Evolutionary conservation across 2,797 vertebrate genomes (phyloP).

Genomic region (Cuniculus paca): DNA sequence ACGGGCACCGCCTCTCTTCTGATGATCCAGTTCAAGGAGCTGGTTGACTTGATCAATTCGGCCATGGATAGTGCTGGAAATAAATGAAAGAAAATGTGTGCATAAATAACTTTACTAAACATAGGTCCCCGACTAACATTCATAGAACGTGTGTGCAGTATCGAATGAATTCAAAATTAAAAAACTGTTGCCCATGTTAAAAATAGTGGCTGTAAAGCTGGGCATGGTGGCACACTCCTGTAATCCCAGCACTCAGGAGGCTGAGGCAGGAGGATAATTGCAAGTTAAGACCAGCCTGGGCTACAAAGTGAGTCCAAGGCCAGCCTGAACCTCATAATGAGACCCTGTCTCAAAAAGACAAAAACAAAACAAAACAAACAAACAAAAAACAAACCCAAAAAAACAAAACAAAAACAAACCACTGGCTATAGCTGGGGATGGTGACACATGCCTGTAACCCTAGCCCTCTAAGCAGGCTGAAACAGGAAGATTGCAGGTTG

Average conservation of each 20-base stretch:
- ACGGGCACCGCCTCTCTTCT: conserved; percentile 98
- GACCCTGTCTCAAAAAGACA: no score
- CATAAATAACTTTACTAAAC: conserved; percentile 45
- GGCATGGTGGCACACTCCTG: background rate
- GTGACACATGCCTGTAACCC: background rate
- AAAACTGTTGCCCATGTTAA: background rate
- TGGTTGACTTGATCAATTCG: conserved; percentile 99
- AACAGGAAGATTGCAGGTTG: background rate
- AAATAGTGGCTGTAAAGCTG: background rate
- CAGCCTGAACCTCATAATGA: no score
- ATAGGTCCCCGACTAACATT: background rate
- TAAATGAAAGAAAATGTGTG: conserved; percentile 67
- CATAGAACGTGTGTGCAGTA: background rate
- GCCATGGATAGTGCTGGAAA: conserved; percentile 97
- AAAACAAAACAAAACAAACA: no score
- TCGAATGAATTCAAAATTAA: conserved; percentile 11
- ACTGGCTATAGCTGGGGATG: background rate
- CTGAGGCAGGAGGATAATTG: background rate
- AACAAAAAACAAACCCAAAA: no score
- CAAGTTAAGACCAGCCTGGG: background rate
- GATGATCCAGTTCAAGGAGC: conserved; percentile 99
- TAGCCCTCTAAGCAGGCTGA: background rate
- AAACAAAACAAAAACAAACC: no score
- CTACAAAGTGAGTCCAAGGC: no score
- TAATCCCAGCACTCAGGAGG: background rate